Conservation (phyloP, 92 coral and sea anemone species). For the Zoanthus gigantus region DNA sequence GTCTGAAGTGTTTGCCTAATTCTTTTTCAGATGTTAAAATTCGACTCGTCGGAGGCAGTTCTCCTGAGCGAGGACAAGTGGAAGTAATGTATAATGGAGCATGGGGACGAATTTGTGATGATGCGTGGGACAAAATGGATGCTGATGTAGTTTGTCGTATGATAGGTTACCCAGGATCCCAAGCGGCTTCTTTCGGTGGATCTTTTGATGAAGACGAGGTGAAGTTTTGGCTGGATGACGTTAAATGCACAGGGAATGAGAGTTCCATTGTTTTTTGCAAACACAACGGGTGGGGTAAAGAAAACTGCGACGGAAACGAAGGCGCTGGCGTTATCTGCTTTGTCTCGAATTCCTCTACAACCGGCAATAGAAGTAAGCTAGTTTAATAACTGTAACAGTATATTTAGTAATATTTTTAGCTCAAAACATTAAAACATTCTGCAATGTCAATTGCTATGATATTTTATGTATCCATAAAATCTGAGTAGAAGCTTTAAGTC, state of each 20-base stretch:
- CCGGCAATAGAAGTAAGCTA: not conserved
- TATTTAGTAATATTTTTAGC: no score
- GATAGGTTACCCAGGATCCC: conserved; percentile 26
- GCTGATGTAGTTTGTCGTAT: conserved; percentile 35
- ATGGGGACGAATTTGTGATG: conserved; percentile 32
- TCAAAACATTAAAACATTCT: no score
- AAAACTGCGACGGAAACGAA: conserved; percentile 8
- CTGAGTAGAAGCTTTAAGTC: no score
- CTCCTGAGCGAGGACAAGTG: not conserved
- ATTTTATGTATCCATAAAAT: no score
- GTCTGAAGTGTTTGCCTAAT: no score
- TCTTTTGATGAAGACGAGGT: not conserved
- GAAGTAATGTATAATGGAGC: conserved; percentile 11
- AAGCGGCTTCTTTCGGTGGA: conserved; percentile 13
- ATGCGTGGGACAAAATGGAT: conserved; percentile 31
- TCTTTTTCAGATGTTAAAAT: not conserved
- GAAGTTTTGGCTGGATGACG: conserved; percentile 20
- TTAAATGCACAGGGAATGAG: conserved; percentile 21
- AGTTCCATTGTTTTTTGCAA: not conserved
- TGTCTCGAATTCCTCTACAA: not conserved
- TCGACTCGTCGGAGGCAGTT: conserved; percentile 1
- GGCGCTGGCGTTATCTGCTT: conserved; percentile 23
- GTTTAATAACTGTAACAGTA: no score
- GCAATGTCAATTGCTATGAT: no score
- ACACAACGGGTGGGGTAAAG: conserved; percentile 22